Conservation (phyloP, 1,140 invertebrate genomes). For the Bombus breviceps region DNA sequence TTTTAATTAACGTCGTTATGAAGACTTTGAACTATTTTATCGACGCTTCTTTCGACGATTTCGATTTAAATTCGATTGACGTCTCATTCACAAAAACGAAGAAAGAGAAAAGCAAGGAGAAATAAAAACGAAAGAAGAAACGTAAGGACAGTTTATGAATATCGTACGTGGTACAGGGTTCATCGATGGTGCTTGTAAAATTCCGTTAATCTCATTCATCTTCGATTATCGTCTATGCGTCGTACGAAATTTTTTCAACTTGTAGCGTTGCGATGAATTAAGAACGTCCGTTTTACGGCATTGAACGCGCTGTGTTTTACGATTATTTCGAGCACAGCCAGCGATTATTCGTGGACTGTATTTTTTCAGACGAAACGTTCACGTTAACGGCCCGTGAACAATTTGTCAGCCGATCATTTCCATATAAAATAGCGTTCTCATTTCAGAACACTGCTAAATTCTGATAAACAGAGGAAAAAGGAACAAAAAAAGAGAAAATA, state of each 20-base stretch:
- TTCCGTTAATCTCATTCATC: neutral
- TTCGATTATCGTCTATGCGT: neutral
- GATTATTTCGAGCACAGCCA: neutral
- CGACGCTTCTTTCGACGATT: neutral
- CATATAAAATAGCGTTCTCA: neutral
- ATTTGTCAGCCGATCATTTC: neutral
- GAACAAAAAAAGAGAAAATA: neutral
- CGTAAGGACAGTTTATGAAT: neutral
- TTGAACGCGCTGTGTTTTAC: neutral
- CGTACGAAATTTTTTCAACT: neutral
- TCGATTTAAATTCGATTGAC: constrained; percentile 5
- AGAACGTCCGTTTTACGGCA: neutral
- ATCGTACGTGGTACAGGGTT: neutral
- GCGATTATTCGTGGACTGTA: neutral
- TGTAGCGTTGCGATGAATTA: neutral
- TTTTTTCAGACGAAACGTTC: neutral
- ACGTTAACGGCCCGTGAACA: neutral
- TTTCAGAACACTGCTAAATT: neutral
- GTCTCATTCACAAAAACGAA: neutral
- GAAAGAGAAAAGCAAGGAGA: no score
- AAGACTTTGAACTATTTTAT: neutral
- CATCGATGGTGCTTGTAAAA: neutral
- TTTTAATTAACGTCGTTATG: neutral
- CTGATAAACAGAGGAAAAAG: no score
- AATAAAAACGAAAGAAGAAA: neutral